Evolutionary conservation across 2,888 invertebrate species (phyloP), one percentile per base, ranked within the genome.

Genomic region (Lucinisca nassula): DNA sequence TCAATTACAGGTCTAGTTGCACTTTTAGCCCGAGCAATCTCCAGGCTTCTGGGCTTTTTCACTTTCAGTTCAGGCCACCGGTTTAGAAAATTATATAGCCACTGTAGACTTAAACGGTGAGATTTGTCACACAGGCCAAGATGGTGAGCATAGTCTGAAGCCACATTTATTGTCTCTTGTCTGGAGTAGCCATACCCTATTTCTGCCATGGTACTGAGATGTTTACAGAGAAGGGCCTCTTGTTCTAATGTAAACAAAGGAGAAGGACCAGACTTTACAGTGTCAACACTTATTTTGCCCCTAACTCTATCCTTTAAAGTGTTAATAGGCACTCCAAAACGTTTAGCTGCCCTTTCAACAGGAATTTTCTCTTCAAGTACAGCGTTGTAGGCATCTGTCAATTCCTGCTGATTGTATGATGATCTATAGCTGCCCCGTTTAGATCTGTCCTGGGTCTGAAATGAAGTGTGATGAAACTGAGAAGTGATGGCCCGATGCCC

Each of bases 181-280:
- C 82, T 40, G n/a, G 75, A 55, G 27, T 83, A 86, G 0, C 79
- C 86, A 76, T 72, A 79, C 1, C 83, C 82, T n/a, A 86, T 49
- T 78, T 86, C 75, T 32, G 79, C 79, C 75, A 82, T 74, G 0
- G 70, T 58, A 0, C 35, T 45, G 0, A 86, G 2, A 55, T 82
- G 79, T 4, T 49, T 35, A 8, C 32, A 24, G 0, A 82, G 55
- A 24, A 51, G 32, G 10, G 76, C 70, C 35, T 82, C 76, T 37
- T 82, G 70, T 17, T 76, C 77, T 27, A 38, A 24, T 0, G 51
- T 30, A 35, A 78, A 74, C 30, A 82, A 12, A 0, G 81, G 72
- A 10, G 70, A 32, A 1, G 75, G 70, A 38, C 81, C 78, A 40
- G 81, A 82, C 32, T 72, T 77, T 0, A 78, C 35, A 78, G 27